Evolutionary conservation across 2,888 invertebrate genomes (phyloP), one percentile per base, ranked within the genome.

Genomic region (Drosophila formosana): DNA sequence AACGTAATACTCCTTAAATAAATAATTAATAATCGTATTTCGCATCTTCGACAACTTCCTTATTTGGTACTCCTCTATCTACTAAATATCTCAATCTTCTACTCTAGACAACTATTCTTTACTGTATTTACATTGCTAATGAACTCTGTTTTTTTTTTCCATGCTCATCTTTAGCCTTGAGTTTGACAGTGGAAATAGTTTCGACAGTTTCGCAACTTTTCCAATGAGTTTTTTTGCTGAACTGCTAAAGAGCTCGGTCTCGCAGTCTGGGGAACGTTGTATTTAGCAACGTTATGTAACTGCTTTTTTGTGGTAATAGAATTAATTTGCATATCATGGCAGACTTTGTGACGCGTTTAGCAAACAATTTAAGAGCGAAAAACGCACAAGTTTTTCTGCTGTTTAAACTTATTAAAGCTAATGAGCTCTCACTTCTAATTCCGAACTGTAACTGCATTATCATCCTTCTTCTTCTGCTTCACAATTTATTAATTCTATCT

Each of bases 51-150:
- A 37, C 11, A 34, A 2, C 8, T 3, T 1, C 11, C n/a, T n/a
- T 37, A 11, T 37, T 3, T 4, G 4, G 11, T 37, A 37, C 11
- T 32, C 8, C 32, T 11, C 37, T 37, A 3, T 9, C 30, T 8
- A 6, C 8, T 7, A 30, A 6, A 32, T 32, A 9, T 32, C n/a
- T 37, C n/a, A 37, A 37, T 37, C 37, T 37, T 37, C n/a, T 37
- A 11, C 9, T n/a, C 37, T n/a, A 1, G 3, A 4, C n/a, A 39
- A 39, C 39, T 13, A 39, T 39, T 39, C 3, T 0, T 13, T 13
- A 41, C 39, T 41, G 7, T 18, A 41, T 41, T 41, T 41, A 41
- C 39, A 41, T 41, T 81, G 79, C 79, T 76, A 79, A 79, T 82
- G 76, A 82, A 73, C 73, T 57, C 73, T 57, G 68, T 37, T 11